Conservation (phyloP, 2,888 invertebrate species). For the Cetonia aurata region DNA sequence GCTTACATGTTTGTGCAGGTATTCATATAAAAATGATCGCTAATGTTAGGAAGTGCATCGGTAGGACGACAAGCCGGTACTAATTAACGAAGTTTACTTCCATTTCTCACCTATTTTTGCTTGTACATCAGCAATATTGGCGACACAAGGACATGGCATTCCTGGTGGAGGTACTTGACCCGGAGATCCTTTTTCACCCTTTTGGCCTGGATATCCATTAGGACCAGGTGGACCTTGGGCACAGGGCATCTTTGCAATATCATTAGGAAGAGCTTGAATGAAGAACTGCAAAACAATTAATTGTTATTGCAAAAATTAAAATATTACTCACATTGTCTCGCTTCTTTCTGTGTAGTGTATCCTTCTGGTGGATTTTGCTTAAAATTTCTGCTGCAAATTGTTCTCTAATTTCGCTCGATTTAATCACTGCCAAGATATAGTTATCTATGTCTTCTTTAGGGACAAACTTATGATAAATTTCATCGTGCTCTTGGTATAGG, state of each 20-base stretch:
- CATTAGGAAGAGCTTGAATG: neutral
- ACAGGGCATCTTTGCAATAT: neutral
- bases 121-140: no score
- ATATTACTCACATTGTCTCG: neutral
- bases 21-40: no score
- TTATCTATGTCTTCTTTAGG: neutral
- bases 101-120: no score
- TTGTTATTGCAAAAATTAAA: no score
- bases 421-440: neutral
- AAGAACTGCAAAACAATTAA: neutral
- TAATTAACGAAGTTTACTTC: no score
- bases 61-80: no score
- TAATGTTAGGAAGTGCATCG: no score
- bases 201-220: neutral
- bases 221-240: neutral
- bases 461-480: neutral
- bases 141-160: neutral
- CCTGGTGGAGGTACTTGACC: neutral
- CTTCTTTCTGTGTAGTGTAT: neutral
- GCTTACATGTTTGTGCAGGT: no score
- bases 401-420: neutral
- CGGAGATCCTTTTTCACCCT: neutral
- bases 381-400: constrained; percentile 5
- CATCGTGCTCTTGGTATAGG: neutral
- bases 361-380: neutral